Conservation (phyloP, 1,140 invertebrate genomes). For the Neomicropteryx cornuta region DNA sequence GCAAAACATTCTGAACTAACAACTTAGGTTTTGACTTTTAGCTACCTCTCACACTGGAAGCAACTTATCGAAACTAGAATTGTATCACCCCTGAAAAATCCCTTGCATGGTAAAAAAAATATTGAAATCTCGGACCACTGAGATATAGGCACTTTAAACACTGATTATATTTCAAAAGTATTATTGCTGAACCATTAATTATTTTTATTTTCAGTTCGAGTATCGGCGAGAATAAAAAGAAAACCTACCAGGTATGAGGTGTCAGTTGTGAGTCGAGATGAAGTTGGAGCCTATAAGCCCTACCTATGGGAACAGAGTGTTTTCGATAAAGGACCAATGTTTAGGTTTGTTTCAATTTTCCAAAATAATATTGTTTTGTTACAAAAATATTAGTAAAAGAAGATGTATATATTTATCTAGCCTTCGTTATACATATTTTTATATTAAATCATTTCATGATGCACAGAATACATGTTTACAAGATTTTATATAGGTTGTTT, state of each 20-base stretch:
- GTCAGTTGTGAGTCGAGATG: conserved; percentile 89
- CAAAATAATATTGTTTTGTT: not conserved
- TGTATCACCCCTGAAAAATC: no score
- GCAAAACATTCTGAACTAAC: no score
- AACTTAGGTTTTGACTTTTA: no score
- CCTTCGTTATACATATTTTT: no score
- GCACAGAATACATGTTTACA: no score
- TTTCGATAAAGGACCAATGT: conserved; percentile 84
- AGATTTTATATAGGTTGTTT: no score
- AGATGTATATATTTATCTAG: no score
- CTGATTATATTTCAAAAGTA: not conserved
- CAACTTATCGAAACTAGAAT: no score
- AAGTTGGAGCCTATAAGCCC: conserved; percentile 95
- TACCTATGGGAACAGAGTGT: conserved; percentile 89
- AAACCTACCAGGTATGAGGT: conserved; percentile 82
- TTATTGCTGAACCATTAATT: no score
- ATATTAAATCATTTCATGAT: no score
- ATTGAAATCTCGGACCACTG: not conserved
- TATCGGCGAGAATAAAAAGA: conserved; percentile 73
- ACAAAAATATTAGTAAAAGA: not conserved
- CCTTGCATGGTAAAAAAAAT: no score
- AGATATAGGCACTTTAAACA: not conserved
- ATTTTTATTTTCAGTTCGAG: conserved; percentile 50
- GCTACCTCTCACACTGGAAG: no score
- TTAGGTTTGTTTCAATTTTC: conserved; percentile 41